These are phyloP conservation scores for Helicoverpa armigera DNA, from an alignment of 1,140 invertebrate genomes.

Conservation along the genomic window DNA sequence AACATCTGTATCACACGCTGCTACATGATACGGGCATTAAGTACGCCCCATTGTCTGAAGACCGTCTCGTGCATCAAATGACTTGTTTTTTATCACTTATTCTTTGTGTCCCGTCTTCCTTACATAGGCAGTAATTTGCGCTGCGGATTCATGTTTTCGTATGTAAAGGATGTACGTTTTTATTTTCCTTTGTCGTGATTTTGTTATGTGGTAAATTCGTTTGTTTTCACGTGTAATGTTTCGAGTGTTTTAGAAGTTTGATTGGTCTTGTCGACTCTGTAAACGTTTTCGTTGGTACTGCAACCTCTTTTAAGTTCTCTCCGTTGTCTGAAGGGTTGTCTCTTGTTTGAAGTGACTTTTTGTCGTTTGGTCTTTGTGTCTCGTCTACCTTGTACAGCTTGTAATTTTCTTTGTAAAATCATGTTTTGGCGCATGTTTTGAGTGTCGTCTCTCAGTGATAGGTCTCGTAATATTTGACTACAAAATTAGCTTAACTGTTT, in stretches of 20 bases:
- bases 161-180: constrained; percentile 12
- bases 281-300: neutral
- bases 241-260: neutral
- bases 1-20: constrained; percentile 61
- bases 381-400: constrained; percentile 3
- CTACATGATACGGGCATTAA: constrained; percentile 73
- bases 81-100: constrained; percentile 76
- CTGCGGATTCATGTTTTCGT: neutral
- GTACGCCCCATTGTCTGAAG: constrained; percentile 75
- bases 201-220: neutral
- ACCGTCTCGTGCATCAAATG: constrained; percentile 78
- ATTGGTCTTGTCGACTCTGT: neutral
- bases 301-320: constrained; percentile 20
- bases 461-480: neutral
- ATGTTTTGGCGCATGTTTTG: neutral
- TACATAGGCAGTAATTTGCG: constrained; percentile 38
- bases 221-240: neutral
- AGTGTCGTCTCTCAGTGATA: too few relatives aligned
- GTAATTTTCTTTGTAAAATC: neutral
- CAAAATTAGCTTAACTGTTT: neutral
- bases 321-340: constrained; percentile 18
- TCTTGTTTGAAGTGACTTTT: constrained; percentile 9
- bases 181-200: constrained; percentile 15
- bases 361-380: constrained; percentile 20
- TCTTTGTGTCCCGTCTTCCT: constrained; percentile 54